Evolutionary conservation across 1,140 invertebrate genomes (phyloP).

Genomic region (Trichonephila clavipes): DNA sequence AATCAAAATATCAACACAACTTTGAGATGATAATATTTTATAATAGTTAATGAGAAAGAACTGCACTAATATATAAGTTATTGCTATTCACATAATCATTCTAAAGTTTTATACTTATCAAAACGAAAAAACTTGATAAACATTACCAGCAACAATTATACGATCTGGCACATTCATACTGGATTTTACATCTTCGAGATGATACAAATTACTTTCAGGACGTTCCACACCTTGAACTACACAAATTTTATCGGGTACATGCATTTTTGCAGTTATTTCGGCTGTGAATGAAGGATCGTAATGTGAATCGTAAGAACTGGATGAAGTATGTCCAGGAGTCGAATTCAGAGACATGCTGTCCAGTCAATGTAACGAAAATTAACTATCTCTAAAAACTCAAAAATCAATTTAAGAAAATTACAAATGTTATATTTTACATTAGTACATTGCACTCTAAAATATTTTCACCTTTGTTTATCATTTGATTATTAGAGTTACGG

Average conservation of each 20-base stretch:
- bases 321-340: conserved; percentile 83
- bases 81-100: too few relatives aligned
- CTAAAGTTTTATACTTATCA: too few relatives aligned
- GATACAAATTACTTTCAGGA: conserved; percentile 1
- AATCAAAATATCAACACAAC: too few relatives aligned
- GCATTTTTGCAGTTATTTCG: conserved; percentile 89
- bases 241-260: conserved; percentile 88
- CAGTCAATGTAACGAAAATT: neutral
- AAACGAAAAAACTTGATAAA: too few relatives aligned
- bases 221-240: conserved; percentile 80
- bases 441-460: neutral
- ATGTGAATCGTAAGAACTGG: conserved; percentile 85
- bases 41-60: too few relatives aligned
- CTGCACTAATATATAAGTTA: too few relatives aligned
- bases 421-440: neutral
- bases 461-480: conserved; percentile 45
- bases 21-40: too few relatives aligned
- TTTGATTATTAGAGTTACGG: conserved; percentile 2
- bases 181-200: conserved; percentile 79
- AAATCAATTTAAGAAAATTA: neutral
- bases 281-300: conserved; percentile 87
- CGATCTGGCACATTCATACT: conserved; percentile 94
- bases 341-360: conserved; percentile 80
- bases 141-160: conserved; percentile 89
- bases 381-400: neutral